Conservation (phyloP, 1,140 invertebrate species). For the Aphaenogaster rudis region DNA sequence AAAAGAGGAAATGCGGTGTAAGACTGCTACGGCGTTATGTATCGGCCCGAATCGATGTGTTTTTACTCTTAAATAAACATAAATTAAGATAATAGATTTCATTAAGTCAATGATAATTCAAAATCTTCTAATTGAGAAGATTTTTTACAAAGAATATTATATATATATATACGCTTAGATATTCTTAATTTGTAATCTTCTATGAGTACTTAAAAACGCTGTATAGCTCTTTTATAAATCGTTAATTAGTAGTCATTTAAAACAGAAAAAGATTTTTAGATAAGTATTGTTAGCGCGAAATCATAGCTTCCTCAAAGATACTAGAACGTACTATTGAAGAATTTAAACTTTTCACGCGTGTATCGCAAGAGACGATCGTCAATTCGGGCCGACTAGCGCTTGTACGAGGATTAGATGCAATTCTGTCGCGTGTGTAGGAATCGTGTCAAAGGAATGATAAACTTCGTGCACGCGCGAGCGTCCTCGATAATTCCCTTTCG, state of each 20-base stretch:
- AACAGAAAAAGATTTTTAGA: background rate
- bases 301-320: background rate
- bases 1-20: conserved; percentile 49
- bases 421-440: conserved; percentile 64
- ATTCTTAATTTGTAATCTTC: background rate
- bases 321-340: background rate
- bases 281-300: background rate
- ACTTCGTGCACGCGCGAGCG: conserved; percentile 63
- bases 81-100: conserved; percentile 4
- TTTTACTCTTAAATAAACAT: background rate
- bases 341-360: conserved; percentile 7
- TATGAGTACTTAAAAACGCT: background rate
- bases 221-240: conserved; percentile 7
- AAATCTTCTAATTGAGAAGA: background rate
- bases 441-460: conserved; percentile 60
- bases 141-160: background rate
- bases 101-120: background rate
- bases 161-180: background rate
- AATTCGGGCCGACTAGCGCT: conserved; percentile 65
- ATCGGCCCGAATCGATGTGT: conserved; percentile 60
- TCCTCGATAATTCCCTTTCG: conserved; percentile 68
- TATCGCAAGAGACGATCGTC: conserved; percentile 38
- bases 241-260: conserved; percentile 7
- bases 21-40: conserved; percentile 52
- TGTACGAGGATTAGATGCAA: conserved; percentile 62